Conservation (phyloP, 2,888 invertebrate species). For the Drepanosiphum platanoidis region DNA sequence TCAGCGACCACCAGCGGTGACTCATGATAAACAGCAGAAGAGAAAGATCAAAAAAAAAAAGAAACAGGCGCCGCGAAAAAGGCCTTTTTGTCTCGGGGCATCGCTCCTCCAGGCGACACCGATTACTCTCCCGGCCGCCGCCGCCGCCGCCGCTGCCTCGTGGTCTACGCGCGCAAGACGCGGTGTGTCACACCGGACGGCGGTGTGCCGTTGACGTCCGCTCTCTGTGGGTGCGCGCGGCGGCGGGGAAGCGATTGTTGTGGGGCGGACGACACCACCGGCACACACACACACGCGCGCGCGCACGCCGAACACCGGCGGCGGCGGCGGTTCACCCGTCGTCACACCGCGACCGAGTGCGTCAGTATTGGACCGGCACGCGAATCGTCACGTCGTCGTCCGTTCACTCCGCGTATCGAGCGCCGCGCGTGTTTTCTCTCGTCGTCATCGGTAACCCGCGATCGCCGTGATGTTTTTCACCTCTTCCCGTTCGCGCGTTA, state of each 20-base stretch:
- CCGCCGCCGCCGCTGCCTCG: not conserved
- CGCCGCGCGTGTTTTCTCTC: not conserved
- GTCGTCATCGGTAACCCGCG: not conserved
- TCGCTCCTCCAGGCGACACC: no score
- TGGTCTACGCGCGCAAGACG: not conserved
- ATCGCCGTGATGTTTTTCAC: no score
- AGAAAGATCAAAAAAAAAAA: no score
- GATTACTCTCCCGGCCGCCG: not conserved
- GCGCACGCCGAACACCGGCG: not conserved
- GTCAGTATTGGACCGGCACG: slow-evolving; percentile 39
- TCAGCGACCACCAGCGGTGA: no score
- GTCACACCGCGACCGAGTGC: not conserved
- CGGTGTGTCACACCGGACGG: not conserved
- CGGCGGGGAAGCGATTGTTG: not conserved
- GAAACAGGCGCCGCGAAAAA: no score
- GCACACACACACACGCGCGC: not conserved
- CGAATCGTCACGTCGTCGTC: not conserved
- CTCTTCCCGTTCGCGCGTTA: no score
- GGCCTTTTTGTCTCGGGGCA: no score
- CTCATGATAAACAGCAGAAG: no score
- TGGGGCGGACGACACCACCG: slow-evolving; percentile 5
- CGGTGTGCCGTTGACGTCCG: not conserved
- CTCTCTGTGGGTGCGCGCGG: not conserved
- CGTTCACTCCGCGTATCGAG: not conserved
- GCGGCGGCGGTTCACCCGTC: not conserved